Evolutionary conservation across 2,888 invertebrate genomes (phyloP).

Genomic region (Heliconius hortense): DNA sequence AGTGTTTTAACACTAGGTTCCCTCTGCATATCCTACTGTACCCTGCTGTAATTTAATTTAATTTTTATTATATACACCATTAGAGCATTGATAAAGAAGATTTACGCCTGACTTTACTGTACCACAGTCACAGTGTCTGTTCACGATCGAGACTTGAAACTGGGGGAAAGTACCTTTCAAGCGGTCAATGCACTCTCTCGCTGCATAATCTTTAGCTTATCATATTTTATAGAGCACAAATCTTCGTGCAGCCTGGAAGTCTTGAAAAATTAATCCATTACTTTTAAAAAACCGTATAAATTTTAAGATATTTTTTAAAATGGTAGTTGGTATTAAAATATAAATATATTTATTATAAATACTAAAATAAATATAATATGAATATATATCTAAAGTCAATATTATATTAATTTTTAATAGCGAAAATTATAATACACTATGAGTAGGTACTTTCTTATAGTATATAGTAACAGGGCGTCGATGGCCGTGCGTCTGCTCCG

Average conservation of each 20-base stretch:
- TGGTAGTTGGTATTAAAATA: neutral
- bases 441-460: constrained; percentile 1
- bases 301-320: neutral
- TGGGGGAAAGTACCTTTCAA: constrained; percentile 37
- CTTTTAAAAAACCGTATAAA: neutral
- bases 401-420: neutral
- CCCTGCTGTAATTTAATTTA: too few relatives aligned
- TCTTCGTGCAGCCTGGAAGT: neutral
- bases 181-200: constrained; percentile 30
- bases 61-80: too few relatives aligned
- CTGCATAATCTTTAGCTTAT: constrained; percentile 26
- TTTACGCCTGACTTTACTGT: constrained; percentile 21
- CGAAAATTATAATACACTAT: neutral
- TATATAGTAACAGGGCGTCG: constrained; percentile 26
- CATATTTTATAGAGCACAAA: constrained; percentile 29
- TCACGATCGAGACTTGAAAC: constrained; percentile 30
- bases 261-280: neutral
- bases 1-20: too few relatives aligned
- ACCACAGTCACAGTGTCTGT: constrained; percentile 17
- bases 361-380: neutral
- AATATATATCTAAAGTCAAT: neutral
- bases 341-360: neutral
- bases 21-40: too few relatives aligned
- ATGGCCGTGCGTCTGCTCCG: constrained; percentile 57
- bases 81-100: constrained; percentile 18